Percentiles rank a stretch among this genome's conserved stretches.
Conservation (phyloP, 2,888 invertebrate genomes). For the Rhaphigaster nebulosa region DNA sequence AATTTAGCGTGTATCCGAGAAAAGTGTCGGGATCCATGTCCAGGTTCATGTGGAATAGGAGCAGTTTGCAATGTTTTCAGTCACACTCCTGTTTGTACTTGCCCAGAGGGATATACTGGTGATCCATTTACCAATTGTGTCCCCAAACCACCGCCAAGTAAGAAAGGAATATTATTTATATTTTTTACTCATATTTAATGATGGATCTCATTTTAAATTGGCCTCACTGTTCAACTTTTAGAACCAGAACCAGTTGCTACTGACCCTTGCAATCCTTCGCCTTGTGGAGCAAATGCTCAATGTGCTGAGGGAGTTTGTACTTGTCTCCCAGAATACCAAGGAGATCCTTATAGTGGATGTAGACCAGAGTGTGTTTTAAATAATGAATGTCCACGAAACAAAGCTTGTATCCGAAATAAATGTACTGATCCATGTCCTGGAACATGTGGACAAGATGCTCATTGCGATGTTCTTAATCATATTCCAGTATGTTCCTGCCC, state of each 20-base stretch:
- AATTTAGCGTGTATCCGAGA: constrained; percentile 79
- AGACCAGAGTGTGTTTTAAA: constrained; percentile 84
- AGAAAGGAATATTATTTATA: constrained; percentile 75
- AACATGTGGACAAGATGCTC: constrained; percentile 75
- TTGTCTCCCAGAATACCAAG: constrained; percentile 79
- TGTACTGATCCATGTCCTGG: constrained; percentile 76
- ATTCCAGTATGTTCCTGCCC: constrained; percentile 79
- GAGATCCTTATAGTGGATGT: constrained; percentile 81
- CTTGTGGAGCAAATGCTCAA: constrained; percentile 76
- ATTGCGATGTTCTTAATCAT: constrained; percentile 77
- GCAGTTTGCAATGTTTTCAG: constrained; percentile 86
- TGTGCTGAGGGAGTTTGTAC: constrained; percentile 77
- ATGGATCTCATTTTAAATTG: constrained; percentile 69
- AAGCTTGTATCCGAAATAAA: constrained; percentile 78
- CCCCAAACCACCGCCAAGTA: constrained; percentile 70
- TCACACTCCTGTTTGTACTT: constrained; percentile 85
- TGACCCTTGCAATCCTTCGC: constrained; percentile 78
- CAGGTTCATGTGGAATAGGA: constrained; percentile 82
- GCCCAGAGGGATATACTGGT: constrained; percentile 81
- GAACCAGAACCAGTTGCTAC: constrained; percentile 68
- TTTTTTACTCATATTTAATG: not conserved
- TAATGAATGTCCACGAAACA: constrained; percentile 78
- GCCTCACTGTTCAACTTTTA: constrained; percentile 73
- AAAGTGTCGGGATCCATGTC: constrained; percentile 82
- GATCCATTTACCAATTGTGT: constrained; percentile 82